Evolutionary conservation across 2,888 invertebrate species (phyloP).

Genomic region (Andrena trimmerana): DNA sequence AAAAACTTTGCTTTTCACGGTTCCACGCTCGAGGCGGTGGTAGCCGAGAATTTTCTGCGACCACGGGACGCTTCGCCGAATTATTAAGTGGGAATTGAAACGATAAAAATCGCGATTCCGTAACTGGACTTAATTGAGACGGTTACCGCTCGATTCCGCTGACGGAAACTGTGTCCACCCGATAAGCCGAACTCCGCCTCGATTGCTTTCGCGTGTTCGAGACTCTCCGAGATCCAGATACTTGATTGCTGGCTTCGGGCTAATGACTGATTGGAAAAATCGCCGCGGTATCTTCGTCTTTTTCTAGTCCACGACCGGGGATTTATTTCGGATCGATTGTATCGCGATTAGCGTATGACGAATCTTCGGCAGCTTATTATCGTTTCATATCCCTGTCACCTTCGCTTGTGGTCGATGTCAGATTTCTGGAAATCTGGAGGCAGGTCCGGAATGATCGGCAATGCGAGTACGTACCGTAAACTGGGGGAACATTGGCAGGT

Average conservation of each 20-base stretch:
- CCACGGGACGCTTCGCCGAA: background rate
- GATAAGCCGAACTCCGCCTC: background rate
- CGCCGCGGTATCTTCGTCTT: background rate
- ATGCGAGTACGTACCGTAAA: background rate
- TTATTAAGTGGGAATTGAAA: conserved; percentile 10
- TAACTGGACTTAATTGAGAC: background rate
- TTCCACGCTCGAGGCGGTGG: background rate
- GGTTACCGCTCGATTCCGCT: background rate
- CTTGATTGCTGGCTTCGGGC: background rate
- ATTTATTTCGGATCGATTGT: background rate
- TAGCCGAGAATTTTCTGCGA: conserved; percentile 22
- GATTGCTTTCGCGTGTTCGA: background rate
- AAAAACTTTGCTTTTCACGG: conserved; percentile 8
- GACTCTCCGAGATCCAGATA: background rate
- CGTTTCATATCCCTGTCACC: too few species aligned
- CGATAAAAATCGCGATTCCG: conserved; percentile 14
- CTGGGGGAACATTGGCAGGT: too few species aligned
- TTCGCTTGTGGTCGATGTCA: background rate
- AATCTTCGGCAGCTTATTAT: too few species aligned
- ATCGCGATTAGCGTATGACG: background rate
- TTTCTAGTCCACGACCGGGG: background rate
- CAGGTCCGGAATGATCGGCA: background rate
- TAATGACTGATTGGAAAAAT: background rate
- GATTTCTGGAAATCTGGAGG: too few species aligned
- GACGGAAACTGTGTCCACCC: conserved; percentile 3